Evolutionary conservation across 2,113 vertebrate species (phyloP).

Genomic region (Dunckerocampus dactyliophorus): DNA sequence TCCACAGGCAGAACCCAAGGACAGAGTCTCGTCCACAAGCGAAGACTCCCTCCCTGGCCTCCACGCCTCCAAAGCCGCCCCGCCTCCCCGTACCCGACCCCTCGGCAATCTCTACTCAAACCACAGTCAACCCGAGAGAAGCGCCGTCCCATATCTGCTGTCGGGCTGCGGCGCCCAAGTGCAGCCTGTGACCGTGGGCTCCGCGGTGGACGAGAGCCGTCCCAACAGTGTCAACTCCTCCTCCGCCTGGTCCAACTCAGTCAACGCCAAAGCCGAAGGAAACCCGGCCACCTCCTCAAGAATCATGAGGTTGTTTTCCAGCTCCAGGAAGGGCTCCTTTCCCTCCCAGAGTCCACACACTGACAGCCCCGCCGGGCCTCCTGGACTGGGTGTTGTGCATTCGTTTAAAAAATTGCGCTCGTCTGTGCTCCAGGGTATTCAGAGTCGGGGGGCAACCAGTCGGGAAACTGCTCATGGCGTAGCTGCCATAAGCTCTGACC

Average conservation of each 20-base stretch:
- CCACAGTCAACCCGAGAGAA: conserved; percentile 38
- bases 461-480: conserved; percentile 38
- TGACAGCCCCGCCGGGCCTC: conserved; percentile 77
- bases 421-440: conserved; percentile 88
- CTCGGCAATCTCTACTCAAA: conserved; percentile 56
- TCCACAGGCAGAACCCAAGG: conserved; percentile 68
- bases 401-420: conserved; percentile 92
- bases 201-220: conserved; percentile 58
- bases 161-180: conserved; percentile 68
- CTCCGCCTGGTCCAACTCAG: conserved; percentile 52
- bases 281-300: conserved; percentile 71
- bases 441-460: conserved; percentile 71
- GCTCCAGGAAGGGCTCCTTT: conserved; percentile 68
- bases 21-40: conserved; percentile 64
- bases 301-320: conserved; percentile 82
- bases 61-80: conserved; percentile 53
- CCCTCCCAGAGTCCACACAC: conserved; percentile 33
- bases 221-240: conserved; percentile 62
- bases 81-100: conserved; percentile 42
- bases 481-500: conserved; percentile 22
- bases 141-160: conserved; percentile 44
- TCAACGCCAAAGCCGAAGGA: conserved; percentile 70
- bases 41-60: conserved; percentile 50
- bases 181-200: conserved; percentile 68
- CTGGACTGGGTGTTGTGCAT: conserved; percentile 85